Evolutionary conservation across 2,888 invertebrate species (phyloP).

Genomic region (Netelia inedita): DNA sequence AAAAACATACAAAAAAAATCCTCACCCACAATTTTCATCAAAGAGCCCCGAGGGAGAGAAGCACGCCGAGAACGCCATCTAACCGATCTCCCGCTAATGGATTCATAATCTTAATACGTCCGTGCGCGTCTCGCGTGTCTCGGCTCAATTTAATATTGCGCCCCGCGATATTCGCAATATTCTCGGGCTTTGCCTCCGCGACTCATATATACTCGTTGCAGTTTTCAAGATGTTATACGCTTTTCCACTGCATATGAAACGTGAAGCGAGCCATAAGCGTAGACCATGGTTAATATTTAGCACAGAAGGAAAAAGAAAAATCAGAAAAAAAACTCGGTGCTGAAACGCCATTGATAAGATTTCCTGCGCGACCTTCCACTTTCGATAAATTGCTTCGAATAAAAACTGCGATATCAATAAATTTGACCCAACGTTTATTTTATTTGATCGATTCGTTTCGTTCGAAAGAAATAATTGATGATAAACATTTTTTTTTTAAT

Average conservation of each 20-base stretch:
- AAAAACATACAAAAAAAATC: slow-evolving; percentile 19
- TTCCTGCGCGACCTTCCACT: no score
- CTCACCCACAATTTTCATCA: slow-evolving; percentile 58
- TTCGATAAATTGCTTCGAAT: no score
- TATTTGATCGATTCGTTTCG: no score
- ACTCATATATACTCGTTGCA: slow-evolving; percentile 45
- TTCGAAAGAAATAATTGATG: no score
- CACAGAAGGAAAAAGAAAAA: neutral
- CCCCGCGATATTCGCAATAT: slow-evolving; percentile 69
- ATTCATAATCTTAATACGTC: slow-evolving; percentile 82
- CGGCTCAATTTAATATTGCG: slow-evolving; percentile 78
- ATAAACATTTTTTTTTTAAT: no score
- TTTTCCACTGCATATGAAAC: slow-evolving; percentile 25
- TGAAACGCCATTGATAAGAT: no score
- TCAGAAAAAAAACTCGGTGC: neutral
- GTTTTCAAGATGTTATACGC: slow-evolving; percentile 55
- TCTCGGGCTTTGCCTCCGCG: slow-evolving; percentile 58
- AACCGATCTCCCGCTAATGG: slow-evolving; percentile 78
- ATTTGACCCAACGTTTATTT: no score
- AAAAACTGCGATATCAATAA: no score
- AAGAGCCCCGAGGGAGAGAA: slow-evolving; percentile 33
- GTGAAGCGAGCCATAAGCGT: slow-evolving; percentile 10
- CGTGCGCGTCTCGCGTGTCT: slow-evolving; percentile 77
- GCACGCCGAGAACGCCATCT: slow-evolving; percentile 65
- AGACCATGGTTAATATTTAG: slow-evolving; percentile 31